Evolutionary conservation across 2,888 invertebrate species (phyloP), one percentile per base, ranked within the genome.

Genomic region (Smittia aterrima): DNA sequence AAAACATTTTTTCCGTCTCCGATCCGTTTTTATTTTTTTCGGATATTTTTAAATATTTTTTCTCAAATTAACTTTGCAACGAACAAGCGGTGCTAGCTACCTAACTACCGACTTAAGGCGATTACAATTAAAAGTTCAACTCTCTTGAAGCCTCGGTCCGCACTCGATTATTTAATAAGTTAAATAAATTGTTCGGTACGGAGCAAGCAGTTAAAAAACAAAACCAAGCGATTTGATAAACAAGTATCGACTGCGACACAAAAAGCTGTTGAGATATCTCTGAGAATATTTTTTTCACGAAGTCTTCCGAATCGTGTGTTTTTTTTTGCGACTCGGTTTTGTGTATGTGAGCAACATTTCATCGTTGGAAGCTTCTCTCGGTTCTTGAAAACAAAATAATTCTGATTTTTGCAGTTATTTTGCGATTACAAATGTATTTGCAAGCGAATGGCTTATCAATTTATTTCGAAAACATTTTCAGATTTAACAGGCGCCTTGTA

Each of bases 171-270:
- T n/a, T n/a, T n/a, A n/a, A n/a, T n/a, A n/a, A n/a, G n/a, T n/a
- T n/a, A n/a, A n/a, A n/a, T n/a, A n/a, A n/a, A n/a, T n/a, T n/a
- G n/a, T n/a, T n/a, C n/a, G n/a, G 32, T 32, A 32, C 32, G 9
- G 32, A 32, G 32, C n/a, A 9, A 32, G 32, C 32, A 9, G 4
- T 32, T 32, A 9, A 32, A 32, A 32, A 32, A 32, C 22, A 54
- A 32, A 72, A 53, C 72, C 40, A 25, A 72, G 24, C 72, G 54
- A 72, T 72, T 72, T 72, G 72, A 72, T 72, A 72, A 72, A 72
- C 62, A 72, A 25, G 54, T 72, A 72, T 72, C 72, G 72, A 72
- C 72, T 72, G 72, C 72, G 72, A 72, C 72, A 72, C 54, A 58
- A 70, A 47, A 62, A 62, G 11, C 53, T 72, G 27, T 62, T 72